Base-by-base conservation (phyloP, 2,888 invertebrate genomes). In the Amiota mariae region DNA sequence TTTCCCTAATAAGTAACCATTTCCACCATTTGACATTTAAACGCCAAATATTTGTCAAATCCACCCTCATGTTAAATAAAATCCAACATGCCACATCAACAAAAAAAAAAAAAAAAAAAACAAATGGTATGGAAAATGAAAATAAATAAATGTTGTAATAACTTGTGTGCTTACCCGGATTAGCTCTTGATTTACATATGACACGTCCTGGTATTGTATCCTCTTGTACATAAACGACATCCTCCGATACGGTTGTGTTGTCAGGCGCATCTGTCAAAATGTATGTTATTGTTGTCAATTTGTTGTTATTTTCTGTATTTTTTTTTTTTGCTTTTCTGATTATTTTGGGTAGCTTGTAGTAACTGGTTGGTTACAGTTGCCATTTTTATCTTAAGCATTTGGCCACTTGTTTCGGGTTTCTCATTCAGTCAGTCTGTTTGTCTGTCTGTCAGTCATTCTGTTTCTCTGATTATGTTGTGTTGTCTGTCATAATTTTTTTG, bases 261-360 rank as follows among this genome's bases (percentile, higher is more conserved):
- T 96, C 96, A n/a, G 97, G 97, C 78, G 95, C 93, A 91, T 93
- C 95, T 95, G 77, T 78, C 75, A 57, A 70, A 70, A 70, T 48
- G 47, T 70, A 15, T 68, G 67, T 13, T 49, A 70, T 76, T 77
- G 77, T 36, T 78, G 76, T 75, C 75, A 73, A 72, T 73, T 72
- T 73, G 66, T 57, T 48, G 49, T 11, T 59, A 8, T 51, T 51
- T 48, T 63, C 54, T 48, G 49, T n/a, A 66, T 48, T 66, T 66
- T 66, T 66, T 46, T 36, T 46, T 12, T 63, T 46, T 46, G 9
- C 9, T 63, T 63, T 20, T 24, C 8, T 13, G 46, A 11, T 61
- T 47, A 15, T 47, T 68, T 54, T 68, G 36, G 56, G 36, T 36
- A 36, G 36, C 36, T 36, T 24, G 24, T 24, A 24, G 36, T 24